Evolutionary conservation across 2,888 invertebrate genomes (phyloP), one percentile per base, ranked within the genome.

Genomic region (Baccha elongata): DNA sequence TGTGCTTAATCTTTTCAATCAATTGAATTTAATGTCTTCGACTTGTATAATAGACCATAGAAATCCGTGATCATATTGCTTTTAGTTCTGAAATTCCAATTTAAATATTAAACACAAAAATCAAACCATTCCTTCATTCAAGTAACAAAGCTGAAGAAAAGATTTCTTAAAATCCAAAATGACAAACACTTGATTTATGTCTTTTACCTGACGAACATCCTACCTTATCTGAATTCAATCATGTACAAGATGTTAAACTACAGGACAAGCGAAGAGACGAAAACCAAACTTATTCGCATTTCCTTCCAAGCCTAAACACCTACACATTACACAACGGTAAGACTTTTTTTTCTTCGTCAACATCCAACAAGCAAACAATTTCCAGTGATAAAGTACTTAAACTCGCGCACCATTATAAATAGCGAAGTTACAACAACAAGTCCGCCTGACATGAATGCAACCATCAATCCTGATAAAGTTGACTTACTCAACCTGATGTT

Each of bases 381-480:
- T 68, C 58, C 37, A 60, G 60, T 52, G 35, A 40, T 71, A 62
- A 53, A 42, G 37, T 13, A 50, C 48, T 60, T 58, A 46, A 35
- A 58, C 48, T 35, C 44, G 44, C 11, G 55, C 21, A 55, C 2
- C 32, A 8, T 15, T 3, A 8, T 2, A 15, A 15, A 15, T 19
- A 42, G 10, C 35, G 8, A 53, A 17, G 11, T 35, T 21, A 37
- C 37, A 8, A 6, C 21, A 1, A 15, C 13, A 26, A 7, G 65
- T 83, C 76, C 72, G 81, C 81, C 48, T 83, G 76, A 83, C 81
- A 72, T 83, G 72, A 76, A 83, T 83, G 76, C 81, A 83, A 83
- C 76, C 76, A 83, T 76, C 76, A 53, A 76, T 81, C 48, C 76
- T 81, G 81, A 81, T 75, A 76, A 76, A 71, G 75, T 81, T 60